phyloP scores from a whole-genome alignment of 2,113 vertebrate species.

The Pedetes capensis region DNA sequence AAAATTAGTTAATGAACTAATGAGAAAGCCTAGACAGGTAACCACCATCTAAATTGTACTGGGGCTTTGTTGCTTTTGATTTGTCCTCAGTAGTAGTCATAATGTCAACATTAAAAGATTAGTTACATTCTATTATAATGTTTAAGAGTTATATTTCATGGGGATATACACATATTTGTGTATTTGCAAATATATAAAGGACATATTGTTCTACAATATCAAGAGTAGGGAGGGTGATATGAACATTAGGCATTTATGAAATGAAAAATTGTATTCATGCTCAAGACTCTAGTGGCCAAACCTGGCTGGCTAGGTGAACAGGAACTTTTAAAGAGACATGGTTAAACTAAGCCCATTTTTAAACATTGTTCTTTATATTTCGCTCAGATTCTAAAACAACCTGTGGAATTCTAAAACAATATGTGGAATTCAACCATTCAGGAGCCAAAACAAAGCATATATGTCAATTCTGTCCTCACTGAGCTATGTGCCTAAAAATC shows the following conservation, averaged over 20 bases:
- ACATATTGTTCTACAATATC: conserved; percentile 7
- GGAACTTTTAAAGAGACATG: not conserved
- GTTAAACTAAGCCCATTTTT: not conserved
- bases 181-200: conserved; percentile 32
- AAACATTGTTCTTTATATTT: not conserved
- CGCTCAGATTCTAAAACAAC: not conserved
- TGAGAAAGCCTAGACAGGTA: not conserved
- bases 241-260: not conserved
- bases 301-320: not conserved
- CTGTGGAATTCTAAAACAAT: too few species aligned
- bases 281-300: not conserved
- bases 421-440: not conserved
- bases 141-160: not conserved
- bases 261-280: not conserved
- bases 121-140: not conserved
- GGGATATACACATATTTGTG: not conserved
- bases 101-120: not conserved
- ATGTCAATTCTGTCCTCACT: not conserved
- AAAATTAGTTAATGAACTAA: not conserved
- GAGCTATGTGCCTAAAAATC: not conserved
- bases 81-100: not conserved
- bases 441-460: not conserved
- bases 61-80: not conserved
- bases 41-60: not conserved
- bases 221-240: not conserved